A percentile compares a stretch with the other conserved stretches of the same genome.
Evolutionary conservation across 2,888 invertebrate genomes (phyloP).

Genomic region (Drosophila ochracea): DNA sequence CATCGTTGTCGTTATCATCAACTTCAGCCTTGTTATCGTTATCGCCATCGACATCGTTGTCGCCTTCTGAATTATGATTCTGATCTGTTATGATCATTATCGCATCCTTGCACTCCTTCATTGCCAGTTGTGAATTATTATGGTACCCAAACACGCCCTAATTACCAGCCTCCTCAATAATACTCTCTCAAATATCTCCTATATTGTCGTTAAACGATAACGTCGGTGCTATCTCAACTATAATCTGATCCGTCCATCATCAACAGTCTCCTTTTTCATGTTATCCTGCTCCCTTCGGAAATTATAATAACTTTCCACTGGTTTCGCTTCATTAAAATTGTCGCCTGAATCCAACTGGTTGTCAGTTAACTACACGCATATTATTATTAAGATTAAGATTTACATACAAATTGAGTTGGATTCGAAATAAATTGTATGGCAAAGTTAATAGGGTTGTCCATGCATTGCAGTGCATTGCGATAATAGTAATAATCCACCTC

Average conservation of each 20-base stretch:
- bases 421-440: background rate
- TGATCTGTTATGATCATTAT: background rate
- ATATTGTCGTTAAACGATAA: background rate
- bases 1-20: background rate
- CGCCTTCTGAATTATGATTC: background rate
- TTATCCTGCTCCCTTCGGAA: background rate
- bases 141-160: no score
- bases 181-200: background rate
- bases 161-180: background rate
- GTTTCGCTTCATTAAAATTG: background rate
- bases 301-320: background rate
- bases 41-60: background rate
- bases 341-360: background rate
- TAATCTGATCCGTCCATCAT: background rate
- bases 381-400: background rate
- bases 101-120: background rate
- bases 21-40: background rate
- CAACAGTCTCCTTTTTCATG: background rate
- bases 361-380: background rate
- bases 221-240: background rate
- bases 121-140: background rate
- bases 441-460: background rate
- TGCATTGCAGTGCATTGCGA: background rate
- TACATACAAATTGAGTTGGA: background rate
- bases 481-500: background rate